phyloP scores from a whole-genome alignment of 2,888 invertebrate genomes.

The Syrista parreyssii region DNA sequence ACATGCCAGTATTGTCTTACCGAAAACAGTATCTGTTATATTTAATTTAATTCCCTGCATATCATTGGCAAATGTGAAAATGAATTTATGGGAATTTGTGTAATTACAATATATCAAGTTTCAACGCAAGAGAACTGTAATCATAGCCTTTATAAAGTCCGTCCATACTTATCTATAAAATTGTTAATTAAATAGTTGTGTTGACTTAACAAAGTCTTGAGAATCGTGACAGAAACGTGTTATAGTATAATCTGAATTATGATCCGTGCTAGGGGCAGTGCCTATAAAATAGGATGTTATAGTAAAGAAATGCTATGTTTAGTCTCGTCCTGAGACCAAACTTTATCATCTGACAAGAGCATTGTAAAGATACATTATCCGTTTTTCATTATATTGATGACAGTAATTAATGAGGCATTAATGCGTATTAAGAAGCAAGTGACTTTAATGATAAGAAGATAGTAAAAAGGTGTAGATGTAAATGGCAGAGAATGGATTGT shows the following conservation, averaged over 20 bases:
- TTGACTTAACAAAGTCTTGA: background rate
- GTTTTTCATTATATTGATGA: constrained; percentile 19
- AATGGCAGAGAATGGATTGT: constrained; percentile 67
- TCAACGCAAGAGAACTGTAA: background rate
- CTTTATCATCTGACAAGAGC: constrained; percentile 54
- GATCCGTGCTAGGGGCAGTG: constrained; percentile 37
- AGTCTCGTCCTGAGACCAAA: constrained; percentile 61
- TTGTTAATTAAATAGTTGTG: background rate
- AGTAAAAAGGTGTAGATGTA: constrained; percentile 23
- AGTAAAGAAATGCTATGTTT: constrained; percentile 57
- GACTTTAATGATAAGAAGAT: background rate
- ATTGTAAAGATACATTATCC: constrained; percentile 49
- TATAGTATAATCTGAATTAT: constrained; percentile 27
- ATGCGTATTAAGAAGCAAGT: background rate
- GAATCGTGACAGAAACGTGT: background rate
- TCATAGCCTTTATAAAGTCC: constrained; percentile 7
- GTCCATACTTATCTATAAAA: constrained; percentile 2
- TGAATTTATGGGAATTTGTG: background rate
- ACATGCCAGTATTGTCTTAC: background rate
- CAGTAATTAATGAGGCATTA: background rate
- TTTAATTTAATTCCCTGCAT: background rate
- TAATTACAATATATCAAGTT: background rate
- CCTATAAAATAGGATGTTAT: constrained; percentile 31
- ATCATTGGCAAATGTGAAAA: background rate
- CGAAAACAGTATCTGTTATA: background rate